Evolutionary conservation across 2,797 vertebrate species (phyloP).

Genomic region (Ceryle rudis): DNA sequence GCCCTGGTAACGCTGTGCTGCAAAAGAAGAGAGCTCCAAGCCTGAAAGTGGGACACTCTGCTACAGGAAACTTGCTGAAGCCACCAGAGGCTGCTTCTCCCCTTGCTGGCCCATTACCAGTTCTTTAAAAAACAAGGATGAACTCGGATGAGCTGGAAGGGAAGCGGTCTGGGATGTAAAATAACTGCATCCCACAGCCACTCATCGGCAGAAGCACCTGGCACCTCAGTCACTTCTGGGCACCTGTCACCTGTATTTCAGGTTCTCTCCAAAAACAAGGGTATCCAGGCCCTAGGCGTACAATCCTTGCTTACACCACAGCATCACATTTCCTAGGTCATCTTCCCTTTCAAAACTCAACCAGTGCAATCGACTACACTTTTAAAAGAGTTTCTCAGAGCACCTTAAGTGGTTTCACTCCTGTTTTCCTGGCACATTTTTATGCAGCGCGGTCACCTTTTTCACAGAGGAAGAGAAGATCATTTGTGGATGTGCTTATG

Average conservation of each 20-base stretch:
- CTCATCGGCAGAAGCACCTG: background rate
- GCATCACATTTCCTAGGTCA: background rate
- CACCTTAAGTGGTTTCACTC: background rate
- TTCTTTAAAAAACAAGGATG: background rate
- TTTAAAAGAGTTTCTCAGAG: background rate
- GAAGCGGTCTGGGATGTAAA: background rate
- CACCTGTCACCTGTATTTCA: rapidly evolving
- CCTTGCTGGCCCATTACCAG: background rate
- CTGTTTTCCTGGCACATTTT: background rate
- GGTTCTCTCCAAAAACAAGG: background rate
- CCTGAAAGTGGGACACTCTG: background rate
- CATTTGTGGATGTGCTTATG: background rate
- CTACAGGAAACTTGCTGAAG: background rate
- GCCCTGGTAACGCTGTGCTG: rapidly evolving
- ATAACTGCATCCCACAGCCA: background rate
- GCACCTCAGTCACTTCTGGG: background rate
- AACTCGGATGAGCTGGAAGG: background rate
- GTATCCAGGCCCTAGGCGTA: background rate
- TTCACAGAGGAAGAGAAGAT: background rate
- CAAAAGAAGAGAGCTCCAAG: background rate
- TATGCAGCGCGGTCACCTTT: background rate
- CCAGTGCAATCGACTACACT: background rate
- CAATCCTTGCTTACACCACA: background rate
- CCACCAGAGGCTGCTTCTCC: background rate
- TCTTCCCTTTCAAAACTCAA: background rate